These are phyloP conservation scores for Panzeria rudis DNA, from an alignment of 2,888 invertebrate species.

Conservation along the genomic window DNA sequence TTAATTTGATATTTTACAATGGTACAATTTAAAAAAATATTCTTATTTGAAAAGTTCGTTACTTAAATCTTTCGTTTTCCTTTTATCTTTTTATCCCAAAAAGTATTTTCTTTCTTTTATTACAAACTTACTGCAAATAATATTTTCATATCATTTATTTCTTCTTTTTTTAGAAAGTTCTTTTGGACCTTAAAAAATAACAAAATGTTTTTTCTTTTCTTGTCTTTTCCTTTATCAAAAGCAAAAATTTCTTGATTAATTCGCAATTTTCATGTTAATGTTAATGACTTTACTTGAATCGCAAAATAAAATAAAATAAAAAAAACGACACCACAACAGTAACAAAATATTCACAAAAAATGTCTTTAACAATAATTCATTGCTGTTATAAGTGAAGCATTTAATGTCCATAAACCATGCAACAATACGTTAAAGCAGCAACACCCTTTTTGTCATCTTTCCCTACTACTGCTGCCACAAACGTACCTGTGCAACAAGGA, in stretches of 20 bases:
- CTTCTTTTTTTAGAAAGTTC: slow-evolving; percentile 54
- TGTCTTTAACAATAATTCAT: slow-evolving; percentile 61
- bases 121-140: background rate
- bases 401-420: slow-evolving; percentile 69
- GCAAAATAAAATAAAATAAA: background rate
- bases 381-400: slow-evolving; percentile 70
- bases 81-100: background rate
- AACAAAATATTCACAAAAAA: slow-evolving; percentile 11
- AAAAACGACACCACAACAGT: background rate
- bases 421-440: slow-evolving; percentile 59
- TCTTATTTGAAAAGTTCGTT: slow-evolving; percentile 25
- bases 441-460: slow-evolving; percentile 66
- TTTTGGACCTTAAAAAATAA: background rate
- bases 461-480: background rate
- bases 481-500: background rate
- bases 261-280: slow-evolving; percentile 71
- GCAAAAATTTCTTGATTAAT: slow-evolving; percentile 69
- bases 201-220: background rate
- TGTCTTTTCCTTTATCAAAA: slow-evolving; percentile 25
- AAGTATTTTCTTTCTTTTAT: background rate
- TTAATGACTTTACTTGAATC: slow-evolving; percentile 66
- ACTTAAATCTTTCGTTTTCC: slow-evolving; percentile 40
- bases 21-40: background rate
- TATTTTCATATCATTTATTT: slow-evolving; percentile 31
- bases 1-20: too few relatives aligned